Evolutionary conservation across 2,888 invertebrate genomes (phyloP), one percentile per base, ranked within the genome.

Genomic region (Diaphora mendica): DNA sequence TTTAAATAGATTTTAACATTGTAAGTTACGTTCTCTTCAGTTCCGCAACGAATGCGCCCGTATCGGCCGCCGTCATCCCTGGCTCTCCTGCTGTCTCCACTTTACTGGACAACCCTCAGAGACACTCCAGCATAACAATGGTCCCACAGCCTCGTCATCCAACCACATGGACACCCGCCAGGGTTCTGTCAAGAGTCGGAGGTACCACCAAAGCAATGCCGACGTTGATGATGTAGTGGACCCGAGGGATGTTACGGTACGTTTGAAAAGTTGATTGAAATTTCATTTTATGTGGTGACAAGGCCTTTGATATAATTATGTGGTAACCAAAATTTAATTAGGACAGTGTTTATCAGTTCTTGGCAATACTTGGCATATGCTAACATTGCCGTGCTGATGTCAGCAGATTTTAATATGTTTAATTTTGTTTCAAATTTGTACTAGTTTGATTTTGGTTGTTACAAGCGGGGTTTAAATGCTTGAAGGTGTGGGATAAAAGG

Each of bases 31-130:
- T 42, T 1, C 68, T 33, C 72, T 66, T 35, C 87, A 96, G 96
- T 96, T 96, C 91, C 96, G 95, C 68, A 95, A 95, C 72, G 94
- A 95, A 76, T 93, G 93, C 82, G 93, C 92, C 0, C 92, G 95
- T 2, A 83, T 95, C 48, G 91, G 92, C 3, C 91, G 94, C 0
- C 92, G 95, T 0, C 92, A 96, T 83, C 92, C 91, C 0, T 95
- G 95, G 95, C 88, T 96, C 1, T 90, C 95, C 0, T 96, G 96
- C 87, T 96, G 96, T 77, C 86, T 92, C 0, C 89, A 89, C 78
- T 86, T 95, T 72, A 88, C 93, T 0, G 90, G 91, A 0, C 88
- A 86, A 44, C 89, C 91, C 0, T 84, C 90, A 0, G 90, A 87
- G 70, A 88, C 91, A 3, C 82, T 87, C 0, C 85, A 84, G 82